Percentiles rank a stretch among this genome's conserved stretches.
Evolutionary conservation across 2,113 vertebrate genomes (phyloP).

Genomic region (Genyomyrus donnyi): DNA sequence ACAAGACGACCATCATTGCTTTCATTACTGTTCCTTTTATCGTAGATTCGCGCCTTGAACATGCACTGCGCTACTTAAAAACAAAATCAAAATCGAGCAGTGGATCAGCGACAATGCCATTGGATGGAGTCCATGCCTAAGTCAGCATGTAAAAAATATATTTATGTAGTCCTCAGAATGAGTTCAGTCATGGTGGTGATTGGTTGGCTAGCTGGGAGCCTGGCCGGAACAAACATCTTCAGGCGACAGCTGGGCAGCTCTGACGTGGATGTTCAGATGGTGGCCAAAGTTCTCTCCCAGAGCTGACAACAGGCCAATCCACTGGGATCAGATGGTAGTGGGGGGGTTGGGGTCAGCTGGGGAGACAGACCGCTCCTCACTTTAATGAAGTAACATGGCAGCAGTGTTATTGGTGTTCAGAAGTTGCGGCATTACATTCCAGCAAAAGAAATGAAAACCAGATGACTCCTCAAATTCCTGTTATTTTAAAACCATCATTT

Average conservation of each 20-base stretch:
- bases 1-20: neutral
- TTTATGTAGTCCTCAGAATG: neutral
- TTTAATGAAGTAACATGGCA: neutral
- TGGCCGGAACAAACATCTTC: neutral
- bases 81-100: neutral
- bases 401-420: neutral
- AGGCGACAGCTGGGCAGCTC: neutral
- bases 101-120: neutral
- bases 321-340: neutral
- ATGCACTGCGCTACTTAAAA: neutral
- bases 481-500: neutral
- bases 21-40: neutral
- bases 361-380: neutral
- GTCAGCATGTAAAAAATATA: neutral
- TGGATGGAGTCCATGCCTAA: neutral
- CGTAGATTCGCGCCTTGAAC: neutral
- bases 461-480: neutral
- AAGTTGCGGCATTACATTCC: neutral
- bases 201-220: neutral
- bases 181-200: neutral
- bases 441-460: neutral
- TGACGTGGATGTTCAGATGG: neutral
- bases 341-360: neutral
- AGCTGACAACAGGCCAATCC: neutral
- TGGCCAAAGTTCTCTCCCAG: neutral